Evolutionary conservation across 2,797 vertebrate species (phyloP).

Genomic region (Jordanella pulchra): DNA sequence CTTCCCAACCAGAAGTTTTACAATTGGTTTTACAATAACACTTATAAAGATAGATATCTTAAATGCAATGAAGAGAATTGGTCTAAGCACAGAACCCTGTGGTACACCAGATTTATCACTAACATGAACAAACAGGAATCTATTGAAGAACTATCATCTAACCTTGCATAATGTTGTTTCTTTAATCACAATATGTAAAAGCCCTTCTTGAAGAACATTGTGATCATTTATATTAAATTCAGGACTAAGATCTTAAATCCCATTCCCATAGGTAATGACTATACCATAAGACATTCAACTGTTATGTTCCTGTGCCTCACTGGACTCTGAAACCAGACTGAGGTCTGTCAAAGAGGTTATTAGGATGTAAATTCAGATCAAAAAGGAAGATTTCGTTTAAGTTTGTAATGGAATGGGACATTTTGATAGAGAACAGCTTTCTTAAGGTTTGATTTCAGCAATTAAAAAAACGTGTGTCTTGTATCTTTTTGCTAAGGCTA

Average conservation of each 20-base stretch:
- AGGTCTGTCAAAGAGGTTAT: neutral
- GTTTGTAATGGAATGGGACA: no score
- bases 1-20: neutral
- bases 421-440: no score
- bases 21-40: neutral
- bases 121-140: neutral
- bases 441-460: neutral
- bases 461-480: no score
- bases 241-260: neutral
- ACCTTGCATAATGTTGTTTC: neutral
- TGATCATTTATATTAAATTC: neutral
- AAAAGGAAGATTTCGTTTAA: neutral
- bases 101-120: neutral
- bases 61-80: neutral
- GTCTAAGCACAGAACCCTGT: neutral
- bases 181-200: neutral
- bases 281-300: neutral
- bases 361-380: neutral
- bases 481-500: neutral
- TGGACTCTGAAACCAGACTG: neutral
- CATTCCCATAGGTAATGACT: neutral
- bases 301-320: neutral
- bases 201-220: neutral
- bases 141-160: neutral
- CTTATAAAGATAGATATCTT: neutral